These are phyloP conservation scores for Holocentrus rufus DNA, from an alignment of 2,797 vertebrate genomes.

Conservation along the genomic window DNA sequence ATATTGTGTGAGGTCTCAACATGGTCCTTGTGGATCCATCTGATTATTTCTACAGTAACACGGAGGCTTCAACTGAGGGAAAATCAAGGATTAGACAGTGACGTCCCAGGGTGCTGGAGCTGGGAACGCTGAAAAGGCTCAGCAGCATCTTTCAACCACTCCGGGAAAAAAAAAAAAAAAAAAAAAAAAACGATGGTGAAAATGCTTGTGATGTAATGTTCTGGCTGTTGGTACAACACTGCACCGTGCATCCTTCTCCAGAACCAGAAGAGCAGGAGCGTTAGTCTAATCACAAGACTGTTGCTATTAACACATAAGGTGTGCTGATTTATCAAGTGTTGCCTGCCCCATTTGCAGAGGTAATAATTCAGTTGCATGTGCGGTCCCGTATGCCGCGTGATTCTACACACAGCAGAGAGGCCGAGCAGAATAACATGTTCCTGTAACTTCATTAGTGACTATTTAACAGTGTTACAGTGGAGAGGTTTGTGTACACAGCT, in stretches of 20 bases:
- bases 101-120: not conserved
- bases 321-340: not conserved
- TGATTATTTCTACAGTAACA: constrained; percentile 12
- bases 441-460: constrained; percentile 22
- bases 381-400: not conserved
- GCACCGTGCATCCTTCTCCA: no score
- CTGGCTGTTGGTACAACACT: no score
- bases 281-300: not conserved
- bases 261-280: no score
- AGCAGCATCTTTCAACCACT: not conserved
- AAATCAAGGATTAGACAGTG: not conserved
- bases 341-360: not conserved
- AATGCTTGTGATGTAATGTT: no score
- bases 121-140: not conserved
- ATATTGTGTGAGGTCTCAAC: not conserved
- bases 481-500: constrained; percentile 18
- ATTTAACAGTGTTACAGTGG: constrained; percentile 13
- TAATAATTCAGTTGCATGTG: not conserved
- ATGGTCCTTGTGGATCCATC: not conserved
- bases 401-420: constrained; percentile 9
- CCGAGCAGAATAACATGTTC: not conserved
- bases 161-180: not conserved
- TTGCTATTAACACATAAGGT: not conserved
- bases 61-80: not conserved
- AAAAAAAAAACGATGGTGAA: not conserved